Conservation (phyloP, 2,797 vertebrate genomes). For the Myotis planiceps region DNA sequence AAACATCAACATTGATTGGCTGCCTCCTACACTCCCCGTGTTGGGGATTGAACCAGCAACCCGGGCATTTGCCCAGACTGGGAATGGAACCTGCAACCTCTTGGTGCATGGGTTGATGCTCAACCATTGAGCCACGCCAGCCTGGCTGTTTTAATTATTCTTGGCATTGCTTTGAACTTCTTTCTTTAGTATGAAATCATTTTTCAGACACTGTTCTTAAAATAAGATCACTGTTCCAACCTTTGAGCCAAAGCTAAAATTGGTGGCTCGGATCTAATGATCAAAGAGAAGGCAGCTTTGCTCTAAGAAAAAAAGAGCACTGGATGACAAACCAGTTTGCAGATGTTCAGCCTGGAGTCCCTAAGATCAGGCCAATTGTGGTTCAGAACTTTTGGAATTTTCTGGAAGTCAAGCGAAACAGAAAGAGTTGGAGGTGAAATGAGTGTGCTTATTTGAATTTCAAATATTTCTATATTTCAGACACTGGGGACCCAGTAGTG, state of each 20-base stretch:
- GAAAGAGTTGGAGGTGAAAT: background rate
- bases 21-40: too few relatives aligned
- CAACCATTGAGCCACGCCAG: background rate
- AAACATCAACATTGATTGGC: too few relatives aligned
- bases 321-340: background rate
- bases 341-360: background rate
- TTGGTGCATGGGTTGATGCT: too few relatives aligned
- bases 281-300: conserved; percentile 3
- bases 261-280: conserved; percentile 19
- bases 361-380: background rate
- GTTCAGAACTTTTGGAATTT: background rate
- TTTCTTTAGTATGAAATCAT: conserved; percentile 36
- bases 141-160: conserved; percentile 20
- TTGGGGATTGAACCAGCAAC: too few relatives aligned
- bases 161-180: conserved; percentile 17
- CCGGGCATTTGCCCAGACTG: too few relatives aligned
- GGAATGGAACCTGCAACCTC: too few relatives aligned
- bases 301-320: background rate
- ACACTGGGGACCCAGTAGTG: background rate
- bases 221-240: background rate
- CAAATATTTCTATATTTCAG: background rate
- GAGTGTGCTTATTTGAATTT: background rate
- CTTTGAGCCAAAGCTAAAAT: conserved; percentile 20
- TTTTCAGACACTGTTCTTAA: conserved; percentile 34
- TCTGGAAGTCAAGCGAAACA: conserved; percentile 17